Percentiles rank a stretch among this genome's conserved stretches.
Conservation (phyloP, 2,113 vertebrate species). For the Gracilinanus agilis region DNA sequence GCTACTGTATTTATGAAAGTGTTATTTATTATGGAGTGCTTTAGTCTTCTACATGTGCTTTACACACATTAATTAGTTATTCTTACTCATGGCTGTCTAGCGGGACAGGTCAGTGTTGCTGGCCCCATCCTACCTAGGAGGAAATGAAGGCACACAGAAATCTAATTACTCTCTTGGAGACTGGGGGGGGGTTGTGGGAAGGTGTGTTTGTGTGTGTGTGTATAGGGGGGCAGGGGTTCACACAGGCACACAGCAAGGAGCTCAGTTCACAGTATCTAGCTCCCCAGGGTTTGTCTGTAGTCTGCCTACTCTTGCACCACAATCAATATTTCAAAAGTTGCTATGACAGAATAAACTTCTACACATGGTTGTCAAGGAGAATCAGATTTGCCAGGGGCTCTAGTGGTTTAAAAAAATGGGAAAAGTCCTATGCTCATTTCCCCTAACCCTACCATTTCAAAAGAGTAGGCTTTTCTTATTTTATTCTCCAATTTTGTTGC, state of each 20-base stretch:
- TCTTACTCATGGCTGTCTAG: conserved; percentile 51
- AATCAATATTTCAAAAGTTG: background rate
- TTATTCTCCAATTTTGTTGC: background rate
- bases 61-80: conserved; percentile 49
- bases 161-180: conserved; percentile 69
- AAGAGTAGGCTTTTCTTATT: background rate
- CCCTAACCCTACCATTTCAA: background rate
- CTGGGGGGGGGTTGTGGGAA: conserved; percentile 39
- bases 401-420: background rate
- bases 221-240: conserved; percentile 17
- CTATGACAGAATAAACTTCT: background rate
- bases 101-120: conserved; percentile 61
- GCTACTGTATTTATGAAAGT: conserved; percentile 25
- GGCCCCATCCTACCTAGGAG: conserved; percentile 55
- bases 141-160: conserved; percentile 68
- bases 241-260: conserved; percentile 40
- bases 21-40: conserved; percentile 68
- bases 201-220: background rate
- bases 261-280: conserved; percentile 35
- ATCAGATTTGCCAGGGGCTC: background rate
- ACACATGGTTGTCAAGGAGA: background rate
- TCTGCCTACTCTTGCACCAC: background rate
- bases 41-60: conserved; percentile 64
- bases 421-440: background rate
- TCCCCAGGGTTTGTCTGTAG: background rate